A percentile compares a stretch with the other conserved stretches of the same genome.
Evolutionary conservation across 1,140 invertebrate species (phyloP).

Genomic region (Bradynema listronoti): DNA sequence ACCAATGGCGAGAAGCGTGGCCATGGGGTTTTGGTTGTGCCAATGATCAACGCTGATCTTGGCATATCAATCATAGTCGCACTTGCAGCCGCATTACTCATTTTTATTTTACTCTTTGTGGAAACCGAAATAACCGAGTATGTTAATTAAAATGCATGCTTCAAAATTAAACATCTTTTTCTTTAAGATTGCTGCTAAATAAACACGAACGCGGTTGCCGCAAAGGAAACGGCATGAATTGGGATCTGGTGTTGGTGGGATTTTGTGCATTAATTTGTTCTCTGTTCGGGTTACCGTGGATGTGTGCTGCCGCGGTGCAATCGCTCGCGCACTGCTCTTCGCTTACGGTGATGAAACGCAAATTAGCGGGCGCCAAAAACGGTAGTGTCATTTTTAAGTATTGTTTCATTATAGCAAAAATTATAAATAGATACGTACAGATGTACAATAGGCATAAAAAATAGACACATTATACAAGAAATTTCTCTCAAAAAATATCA

Average conservation of each 20-base stretch:
- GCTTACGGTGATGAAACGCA: slow-evolving; percentile 68
- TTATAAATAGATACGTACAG: too few relatives aligned
- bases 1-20: slow-evolving; percentile 67
- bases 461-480: too few relatives aligned
- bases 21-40: too few relatives aligned
- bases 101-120: slow-evolving; percentile 91
- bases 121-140: slow-evolving; percentile 89
- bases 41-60: neutral
- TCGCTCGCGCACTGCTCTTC: slow-evolving; percentile 85
- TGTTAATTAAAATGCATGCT: slow-evolving; percentile 24
- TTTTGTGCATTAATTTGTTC: slow-evolving; percentile 70
- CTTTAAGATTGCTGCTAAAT: slow-evolving; percentile 70
- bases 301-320: slow-evolving; percentile 87
- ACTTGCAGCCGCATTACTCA: slow-evolving; percentile 76
- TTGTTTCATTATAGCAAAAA: too few relatives aligned
- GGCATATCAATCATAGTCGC: slow-evolving; percentile 67
- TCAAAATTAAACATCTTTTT: too few relatives aligned
- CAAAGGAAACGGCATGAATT: slow-evolving; percentile 89
- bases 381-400: slow-evolving; percentile 10
- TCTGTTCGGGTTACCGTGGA: slow-evolving; percentile 68
- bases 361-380: slow-evolving; percentile 84
- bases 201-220: slow-evolving; percentile 77
- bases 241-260: slow-evolving; percentile 85
- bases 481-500: too few relatives aligned
- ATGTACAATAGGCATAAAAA: too few relatives aligned